Evolutionary conservation across 2,113 vertebrate species (phyloP).

Genomic region (Chelonoidis abingdonii): DNA sequence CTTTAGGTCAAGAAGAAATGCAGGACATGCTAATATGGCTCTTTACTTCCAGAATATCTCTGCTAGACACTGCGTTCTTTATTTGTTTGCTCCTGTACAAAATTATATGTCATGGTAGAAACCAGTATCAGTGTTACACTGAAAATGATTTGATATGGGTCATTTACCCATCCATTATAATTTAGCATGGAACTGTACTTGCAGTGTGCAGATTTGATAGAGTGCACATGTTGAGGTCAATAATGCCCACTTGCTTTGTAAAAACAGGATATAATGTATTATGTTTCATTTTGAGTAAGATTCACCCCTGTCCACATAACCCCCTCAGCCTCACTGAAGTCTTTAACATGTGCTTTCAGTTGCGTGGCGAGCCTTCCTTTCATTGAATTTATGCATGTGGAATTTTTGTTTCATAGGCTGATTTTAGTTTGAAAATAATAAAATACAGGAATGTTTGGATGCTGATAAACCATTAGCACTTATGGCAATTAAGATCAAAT

Average conservation of each 20-base stretch:
- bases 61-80: neutral
- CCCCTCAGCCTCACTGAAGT: neutral
- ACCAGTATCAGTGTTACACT: neutral
- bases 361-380: too few relatives aligned
- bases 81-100: neutral
- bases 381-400: neutral
- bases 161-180: too few relatives aligned
- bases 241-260: neutral
- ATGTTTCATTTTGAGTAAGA: neutral
- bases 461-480: neutral
- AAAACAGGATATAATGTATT: neutral
- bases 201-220: neutral
- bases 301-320: neutral
- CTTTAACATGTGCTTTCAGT: too few relatives aligned
- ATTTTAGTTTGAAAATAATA: neutral
- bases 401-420: neutral
- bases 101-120: neutral
- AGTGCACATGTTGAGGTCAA: neutral
- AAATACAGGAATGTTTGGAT: neutral
- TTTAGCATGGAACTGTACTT: neutral
- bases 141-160: neutral
- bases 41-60: neutral
- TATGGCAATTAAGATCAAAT: constrained; percentile 43
- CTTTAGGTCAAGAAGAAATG: neutral
- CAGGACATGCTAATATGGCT: neutral